Base-by-base conservation (phyloP, 2,113 vertebrate genomes). In the Scytalopus superciliaris region DNA sequence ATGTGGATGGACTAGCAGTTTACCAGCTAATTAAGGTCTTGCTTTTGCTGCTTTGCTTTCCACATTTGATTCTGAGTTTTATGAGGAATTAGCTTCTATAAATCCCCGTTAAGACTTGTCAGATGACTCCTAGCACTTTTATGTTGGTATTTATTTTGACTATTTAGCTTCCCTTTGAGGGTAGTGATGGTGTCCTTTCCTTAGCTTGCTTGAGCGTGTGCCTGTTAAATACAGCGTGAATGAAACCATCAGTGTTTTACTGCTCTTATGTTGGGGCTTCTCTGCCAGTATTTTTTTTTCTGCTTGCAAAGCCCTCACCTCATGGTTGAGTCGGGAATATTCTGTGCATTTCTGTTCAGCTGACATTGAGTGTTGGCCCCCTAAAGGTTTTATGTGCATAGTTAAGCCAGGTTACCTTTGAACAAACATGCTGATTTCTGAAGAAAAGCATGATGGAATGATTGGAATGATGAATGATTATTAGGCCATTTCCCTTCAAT, bases 201-300 rank as follows among this genome's bases (percentile, higher is more conserved):
- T 81, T 37, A 50, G 28, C 59, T 79, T 0, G 0, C 9, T 62
- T 86, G 28, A 39, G n/a, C 0, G 1, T 1, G 1, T 49, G 10
- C 28, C 42, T 93, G 50, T 64, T 45, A 66, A 94, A 75, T 40
- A 37, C 8, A 69, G 27, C n/a, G 11, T 12, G 10, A 70, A 30
- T 42, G 11, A 27, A 60, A 44, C 33, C 59, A 55, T 30, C 45
- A 40, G 3, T 24, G 40, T 74, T 76, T 70, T 70, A n/a, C 45
- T 74, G 9, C 42, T 70, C 22, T 39, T 53, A n/a, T 12, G 16
- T 8, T 76, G 22, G 49, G 78, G 7, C 24, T 80, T 57, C 40
- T 83, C 50, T 72, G 17, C 30, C 31, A 33, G 19, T n/a, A n/a
- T n/a, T 37, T 96, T 49, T 45, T 68, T 35, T 76, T 69, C 37